phyloP scores from a whole-genome alignment of 2,888 invertebrate genomes.

The Zele albiditarsus region DNA sequence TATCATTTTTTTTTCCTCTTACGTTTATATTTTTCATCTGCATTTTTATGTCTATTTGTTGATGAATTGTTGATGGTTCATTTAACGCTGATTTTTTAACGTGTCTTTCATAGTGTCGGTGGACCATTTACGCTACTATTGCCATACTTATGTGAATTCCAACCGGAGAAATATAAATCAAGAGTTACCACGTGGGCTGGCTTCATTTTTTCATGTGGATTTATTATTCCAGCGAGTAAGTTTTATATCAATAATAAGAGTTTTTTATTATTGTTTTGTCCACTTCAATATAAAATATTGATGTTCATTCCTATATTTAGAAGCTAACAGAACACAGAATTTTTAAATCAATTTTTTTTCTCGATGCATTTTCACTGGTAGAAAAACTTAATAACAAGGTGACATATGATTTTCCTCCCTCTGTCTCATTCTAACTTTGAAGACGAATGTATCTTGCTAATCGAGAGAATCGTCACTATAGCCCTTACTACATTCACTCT shows the following conservation, averaged over 20 bases:
- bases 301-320: too few species aligned
- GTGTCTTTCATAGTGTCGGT: conserved; percentile 74
- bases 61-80: not conserved
- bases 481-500: too few species aligned
- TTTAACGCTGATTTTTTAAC: not conserved
- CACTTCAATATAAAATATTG: too few species aligned
- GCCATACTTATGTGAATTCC: conserved; percentile 84
- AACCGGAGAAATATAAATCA: conserved; percentile 79
- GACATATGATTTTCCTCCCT: too few species aligned
- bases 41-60: not conserved
- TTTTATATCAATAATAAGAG: conserved; percentile 21
- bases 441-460: too few species aligned
- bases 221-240: conserved; percentile 77
- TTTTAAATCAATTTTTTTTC: too few species aligned
- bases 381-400: too few species aligned
- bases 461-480: too few species aligned
- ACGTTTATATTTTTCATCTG: not conserved
- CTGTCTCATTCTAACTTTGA: too few species aligned
- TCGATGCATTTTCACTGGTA: too few species aligned
- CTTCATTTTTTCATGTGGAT: conserved; percentile 80
- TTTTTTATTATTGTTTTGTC: too few species aligned
- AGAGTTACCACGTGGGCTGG: conserved; percentile 80
- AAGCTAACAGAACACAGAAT: too few species aligned
- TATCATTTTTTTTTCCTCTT: not conserved
- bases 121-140: conserved; percentile 85